phyloP scores from a whole-genome alignment of 2,113 vertebrate species.

The Stegastes partitus region DNA sequence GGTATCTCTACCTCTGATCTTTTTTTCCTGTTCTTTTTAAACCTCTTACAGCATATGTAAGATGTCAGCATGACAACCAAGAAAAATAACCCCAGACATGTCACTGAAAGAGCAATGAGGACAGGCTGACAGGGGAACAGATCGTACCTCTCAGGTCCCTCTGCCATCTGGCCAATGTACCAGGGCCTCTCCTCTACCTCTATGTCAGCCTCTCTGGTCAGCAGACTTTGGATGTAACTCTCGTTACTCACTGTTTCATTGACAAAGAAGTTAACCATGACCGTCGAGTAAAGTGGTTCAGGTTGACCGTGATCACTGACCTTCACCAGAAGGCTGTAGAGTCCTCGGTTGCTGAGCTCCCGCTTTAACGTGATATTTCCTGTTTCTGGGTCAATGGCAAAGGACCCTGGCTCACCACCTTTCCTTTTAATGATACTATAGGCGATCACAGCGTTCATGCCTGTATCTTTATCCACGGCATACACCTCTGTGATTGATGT shows the following conservation, averaged over 20 bases:
- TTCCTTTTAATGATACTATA: slow-evolving; percentile 97
- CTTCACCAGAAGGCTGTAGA: slow-evolving; percentile 96
- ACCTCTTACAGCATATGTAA: slow-evolving; percentile 91
- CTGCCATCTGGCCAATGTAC: slow-evolving; percentile 89
- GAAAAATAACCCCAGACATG: slow-evolving; percentile 90
- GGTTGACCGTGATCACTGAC: slow-evolving; percentile 98
- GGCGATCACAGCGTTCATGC: slow-evolving; percentile 98
- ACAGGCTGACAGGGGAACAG: slow-evolving; percentile 88
- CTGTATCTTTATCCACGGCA: slow-evolving; percentile 97
- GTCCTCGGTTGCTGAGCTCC: slow-evolving; percentile 92
- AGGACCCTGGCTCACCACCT: slow-evolving; percentile 93
- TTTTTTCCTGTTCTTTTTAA: slow-evolving; percentile 87
- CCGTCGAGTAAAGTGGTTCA: slow-evolving; percentile 93
- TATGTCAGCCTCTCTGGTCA: slow-evolving; percentile 91
- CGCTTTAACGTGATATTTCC: slow-evolving; percentile 98
- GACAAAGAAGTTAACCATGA: slow-evolving; percentile 98
- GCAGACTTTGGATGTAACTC: slow-evolving; percentile 94
- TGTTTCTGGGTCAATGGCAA: slow-evolving; percentile 94
- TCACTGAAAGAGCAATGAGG: slow-evolving; percentile 90
- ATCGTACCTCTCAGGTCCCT: slow-evolving; percentile 87
- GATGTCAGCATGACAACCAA: slow-evolving; percentile 90
- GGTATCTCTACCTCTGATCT: slow-evolving; percentile 92
- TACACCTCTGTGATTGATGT: slow-evolving; percentile 98
- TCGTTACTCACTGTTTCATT: slow-evolving; percentile 98
- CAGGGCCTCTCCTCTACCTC: slow-evolving; percentile 90